Conservation (phyloP, 2,888 invertebrate genomes). For the Zygaena filipendulae region DNA sequence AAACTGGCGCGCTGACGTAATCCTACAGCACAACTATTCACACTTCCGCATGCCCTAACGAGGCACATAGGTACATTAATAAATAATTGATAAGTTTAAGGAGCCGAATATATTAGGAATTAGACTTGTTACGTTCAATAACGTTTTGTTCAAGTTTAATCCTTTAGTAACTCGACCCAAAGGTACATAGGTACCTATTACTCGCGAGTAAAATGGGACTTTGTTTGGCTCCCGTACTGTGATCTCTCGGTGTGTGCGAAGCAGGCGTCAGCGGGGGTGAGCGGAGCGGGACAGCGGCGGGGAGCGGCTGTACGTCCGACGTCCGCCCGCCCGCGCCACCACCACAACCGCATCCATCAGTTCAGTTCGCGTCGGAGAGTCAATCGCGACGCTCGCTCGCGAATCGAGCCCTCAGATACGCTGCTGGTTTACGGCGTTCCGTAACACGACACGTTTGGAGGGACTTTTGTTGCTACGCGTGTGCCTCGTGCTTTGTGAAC, state of each 20-base stretch:
- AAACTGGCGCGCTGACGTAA: constrained; percentile 64
- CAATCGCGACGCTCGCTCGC: constrained; percentile 58
- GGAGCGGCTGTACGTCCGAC: constrained; percentile 33
- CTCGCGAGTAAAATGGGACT: constrained; percentile 63
- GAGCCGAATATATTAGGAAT: too few species aligned
- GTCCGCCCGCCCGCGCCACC: constrained; percentile 61
- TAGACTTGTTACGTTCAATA: too few species aligned
- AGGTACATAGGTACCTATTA: too few species aligned
- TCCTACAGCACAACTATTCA: constrained; percentile 34
- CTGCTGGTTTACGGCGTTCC: constrained; percentile 68
- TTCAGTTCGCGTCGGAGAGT: constrained; percentile 65
- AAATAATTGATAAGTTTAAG: too few species aligned
- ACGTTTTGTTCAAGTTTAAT: too few species aligned
- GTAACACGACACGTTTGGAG: constrained; percentile 70
- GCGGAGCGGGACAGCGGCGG: constrained; percentile 24
- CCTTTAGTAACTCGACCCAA: too few species aligned
- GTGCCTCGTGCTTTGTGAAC: constrained; percentile 60
- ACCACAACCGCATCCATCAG: constrained; percentile 60
- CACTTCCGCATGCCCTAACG: constrained; percentile 58
- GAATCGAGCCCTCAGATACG: constrained; percentile 66
- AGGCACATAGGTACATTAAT: too few species aligned
- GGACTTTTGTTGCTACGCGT: constrained; percentile 58
- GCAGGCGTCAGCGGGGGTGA: constrained; percentile 23
- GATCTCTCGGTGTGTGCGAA: constrained; percentile 49
- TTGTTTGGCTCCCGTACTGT: constrained; percentile 54